Evolutionary conservation across 2,113 vertebrate species (phyloP).

Genomic region (Gorsachius goisagi): DNA sequence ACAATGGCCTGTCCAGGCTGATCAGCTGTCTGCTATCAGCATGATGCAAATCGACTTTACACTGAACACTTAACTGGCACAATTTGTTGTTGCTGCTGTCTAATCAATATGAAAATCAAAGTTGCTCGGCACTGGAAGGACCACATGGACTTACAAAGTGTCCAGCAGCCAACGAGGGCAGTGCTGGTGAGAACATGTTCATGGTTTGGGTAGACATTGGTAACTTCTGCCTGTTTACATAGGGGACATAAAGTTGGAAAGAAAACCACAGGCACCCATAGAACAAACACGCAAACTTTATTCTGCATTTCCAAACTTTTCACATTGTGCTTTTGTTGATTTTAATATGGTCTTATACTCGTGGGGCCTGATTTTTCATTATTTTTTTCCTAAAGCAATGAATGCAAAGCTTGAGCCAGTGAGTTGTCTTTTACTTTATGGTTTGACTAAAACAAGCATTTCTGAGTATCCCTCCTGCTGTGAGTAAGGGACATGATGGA

Average conservation of each 20-base stretch:
- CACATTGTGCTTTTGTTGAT: not conserved
- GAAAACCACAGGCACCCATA: not conserved
- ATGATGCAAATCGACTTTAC: accelerated
- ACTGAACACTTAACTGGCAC: too few species aligned
- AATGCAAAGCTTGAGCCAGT: not conserved
- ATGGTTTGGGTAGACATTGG: accelerated
- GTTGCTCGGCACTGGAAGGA: accelerated
- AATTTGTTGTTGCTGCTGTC: not conserved
- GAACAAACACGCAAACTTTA: not conserved
- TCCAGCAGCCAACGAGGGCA: accelerated
- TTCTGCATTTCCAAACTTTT: not conserved
- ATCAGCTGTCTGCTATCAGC: not conserved
- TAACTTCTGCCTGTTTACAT: not conserved
- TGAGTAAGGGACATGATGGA: not conserved
- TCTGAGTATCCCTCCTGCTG: not conserved
- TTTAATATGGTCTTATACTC: not conserved
- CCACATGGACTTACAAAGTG: too few species aligned
- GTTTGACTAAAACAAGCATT: not conserved
- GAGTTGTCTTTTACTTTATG: not conserved
- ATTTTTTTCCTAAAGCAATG: not conserved
- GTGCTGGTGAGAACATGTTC: not conserved
- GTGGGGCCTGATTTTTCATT: not conserved
- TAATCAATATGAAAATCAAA: not conserved
- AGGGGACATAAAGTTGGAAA: not conserved
- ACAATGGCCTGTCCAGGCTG: not conserved